These are phyloP conservation scores for Contarinia nasturtii DNA, from an alignment of 1,140 invertebrate genomes.

Conservation along the genomic window DNA sequence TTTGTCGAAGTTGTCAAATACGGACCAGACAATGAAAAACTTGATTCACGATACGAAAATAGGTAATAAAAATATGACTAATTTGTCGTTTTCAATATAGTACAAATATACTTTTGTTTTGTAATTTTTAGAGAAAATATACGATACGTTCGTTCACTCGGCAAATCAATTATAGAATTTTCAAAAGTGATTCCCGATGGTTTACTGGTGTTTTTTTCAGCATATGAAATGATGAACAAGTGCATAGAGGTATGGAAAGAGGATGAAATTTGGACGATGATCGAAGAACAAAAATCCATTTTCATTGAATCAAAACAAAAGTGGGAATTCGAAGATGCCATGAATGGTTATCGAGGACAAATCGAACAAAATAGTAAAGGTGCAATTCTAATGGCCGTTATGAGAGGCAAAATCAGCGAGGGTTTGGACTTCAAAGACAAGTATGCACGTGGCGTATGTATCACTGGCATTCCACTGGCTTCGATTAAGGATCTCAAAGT, in stretches of 20 bases:
- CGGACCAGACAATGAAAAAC: background rate
- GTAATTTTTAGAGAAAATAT: background rate
- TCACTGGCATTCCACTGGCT: slow-evolving; percentile 9
- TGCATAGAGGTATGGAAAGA: background rate
- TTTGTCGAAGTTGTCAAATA: background rate
- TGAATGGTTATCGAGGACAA: slow-evolving; percentile 12
- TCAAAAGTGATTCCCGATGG: slow-evolving; percentile 77
- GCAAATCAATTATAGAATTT: slow-evolving; percentile 28
- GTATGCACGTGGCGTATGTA: slow-evolving; percentile 57
- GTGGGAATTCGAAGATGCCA: background rate
- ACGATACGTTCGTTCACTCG: background rate
- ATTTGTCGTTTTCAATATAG: too few relatives aligned
- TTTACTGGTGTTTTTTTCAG: slow-evolving; percentile 57
- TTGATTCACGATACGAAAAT: background rate
- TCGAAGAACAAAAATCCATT: background rate
- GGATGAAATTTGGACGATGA: background rate
- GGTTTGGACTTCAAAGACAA: slow-evolving; percentile 71
- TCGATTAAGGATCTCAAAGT: background rate
- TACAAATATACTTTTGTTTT: background rate
- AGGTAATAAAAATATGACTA: background rate
- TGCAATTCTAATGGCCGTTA: slow-evolving; percentile 55
- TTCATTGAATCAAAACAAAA: background rate
- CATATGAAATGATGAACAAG: slow-evolving; percentile 10
- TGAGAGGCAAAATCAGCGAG: slow-evolving; percentile 65
- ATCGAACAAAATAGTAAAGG: slow-evolving; percentile 35